Conservation (phyloP, 2,797 vertebrate genomes). For the Scolopax bukidnonensis region DNA sequence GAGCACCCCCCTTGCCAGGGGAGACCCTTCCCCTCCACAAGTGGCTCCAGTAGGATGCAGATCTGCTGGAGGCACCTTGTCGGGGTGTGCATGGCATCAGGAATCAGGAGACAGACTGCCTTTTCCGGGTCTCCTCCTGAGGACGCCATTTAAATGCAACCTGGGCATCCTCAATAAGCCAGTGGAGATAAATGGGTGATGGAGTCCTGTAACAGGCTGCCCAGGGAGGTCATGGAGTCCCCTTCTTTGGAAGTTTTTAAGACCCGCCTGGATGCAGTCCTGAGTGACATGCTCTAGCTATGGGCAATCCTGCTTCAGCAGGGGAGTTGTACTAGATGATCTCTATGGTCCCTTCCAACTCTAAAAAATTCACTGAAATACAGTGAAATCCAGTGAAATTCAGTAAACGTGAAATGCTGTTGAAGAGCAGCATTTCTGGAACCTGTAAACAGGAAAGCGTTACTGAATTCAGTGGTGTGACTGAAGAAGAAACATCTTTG, state of each 20-base stretch:
- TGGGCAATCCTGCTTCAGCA: too few species aligned
- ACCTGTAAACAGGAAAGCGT: neutral
- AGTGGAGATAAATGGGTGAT: neutral
- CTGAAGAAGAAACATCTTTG: neutral
- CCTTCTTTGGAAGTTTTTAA: too few species aligned
- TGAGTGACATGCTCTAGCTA: too few species aligned
- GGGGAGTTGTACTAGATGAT: too few species aligned
- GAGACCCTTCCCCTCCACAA: neutral
- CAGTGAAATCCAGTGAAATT: too few species aligned
- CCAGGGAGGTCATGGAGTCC: too few species aligned
- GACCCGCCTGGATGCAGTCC: too few species aligned
- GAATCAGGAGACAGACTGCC: accelerated
- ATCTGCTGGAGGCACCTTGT: neutral
- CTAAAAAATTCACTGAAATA: too few species aligned
- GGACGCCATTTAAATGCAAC: neutral
- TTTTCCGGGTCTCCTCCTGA: neutral
- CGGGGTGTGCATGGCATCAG: neutral
- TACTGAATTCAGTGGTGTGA: neutral
- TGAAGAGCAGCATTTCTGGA: neutral
- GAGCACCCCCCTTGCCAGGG: neutral
- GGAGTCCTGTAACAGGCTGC: too few species aligned
- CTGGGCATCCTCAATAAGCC: neutral
- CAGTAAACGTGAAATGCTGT: neutral
- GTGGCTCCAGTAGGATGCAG: too few species aligned
- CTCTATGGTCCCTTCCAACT: too few species aligned